Conservation (phyloP, 2,113 vertebrate species). For the Herpetotheres cachinnans region DNA sequence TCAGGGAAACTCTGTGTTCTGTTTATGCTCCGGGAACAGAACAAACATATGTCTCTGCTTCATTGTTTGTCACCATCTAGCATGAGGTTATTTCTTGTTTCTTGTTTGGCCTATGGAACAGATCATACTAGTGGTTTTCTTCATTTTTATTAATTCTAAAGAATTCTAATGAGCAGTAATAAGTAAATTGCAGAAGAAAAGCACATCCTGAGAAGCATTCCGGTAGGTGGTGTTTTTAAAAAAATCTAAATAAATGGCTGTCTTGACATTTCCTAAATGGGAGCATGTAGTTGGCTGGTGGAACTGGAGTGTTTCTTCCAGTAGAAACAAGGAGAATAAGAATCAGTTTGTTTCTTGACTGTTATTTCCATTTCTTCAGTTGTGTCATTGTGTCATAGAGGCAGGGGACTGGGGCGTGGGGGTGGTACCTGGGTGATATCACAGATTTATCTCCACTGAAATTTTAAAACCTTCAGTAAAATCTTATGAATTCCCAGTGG, state of each 20-base stretch:
- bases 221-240: not conserved
- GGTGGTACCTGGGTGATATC: not conserved
- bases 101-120: conserved; percentile 8
- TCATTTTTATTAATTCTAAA: not conserved
- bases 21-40: conserved; percentile 52
- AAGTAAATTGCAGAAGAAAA: not conserved
- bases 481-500: not conserved
- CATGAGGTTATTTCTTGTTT: not conserved
- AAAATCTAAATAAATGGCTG: not conserved
- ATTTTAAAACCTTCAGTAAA: not conserved
- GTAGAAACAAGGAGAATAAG: not conserved
- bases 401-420: too few species aligned
- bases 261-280: not conserved
- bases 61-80: conserved; percentile 41
- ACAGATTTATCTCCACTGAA: not conserved
- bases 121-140: not conserved
- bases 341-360: not conserved
- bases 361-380: not conserved
- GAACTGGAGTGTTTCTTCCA: not conserved
- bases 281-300: not conserved
- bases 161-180: not conserved
- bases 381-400: not conserved
- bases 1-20: conserved; percentile 39
- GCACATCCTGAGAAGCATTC: not conserved
- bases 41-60: conserved; percentile 48